Evolutionary conservation across 1,140 invertebrate species (phyloP).

Genomic region (Antheraea mylitta): DNA sequence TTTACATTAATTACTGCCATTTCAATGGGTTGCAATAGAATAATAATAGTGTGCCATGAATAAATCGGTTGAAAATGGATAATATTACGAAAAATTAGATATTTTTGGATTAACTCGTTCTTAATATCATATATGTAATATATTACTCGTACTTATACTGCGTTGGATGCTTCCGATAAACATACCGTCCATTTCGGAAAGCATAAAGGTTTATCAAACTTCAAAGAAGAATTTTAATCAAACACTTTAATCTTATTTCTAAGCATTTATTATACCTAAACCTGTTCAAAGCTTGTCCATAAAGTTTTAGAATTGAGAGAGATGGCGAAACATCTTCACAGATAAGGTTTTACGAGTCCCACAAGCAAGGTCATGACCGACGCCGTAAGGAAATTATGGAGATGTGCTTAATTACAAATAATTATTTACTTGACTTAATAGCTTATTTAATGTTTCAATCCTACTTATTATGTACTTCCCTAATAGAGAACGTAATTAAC

Average conservation of each 20-base stretch:
- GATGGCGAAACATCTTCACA: conserved; percentile 3
- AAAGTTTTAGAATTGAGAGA: neutral
- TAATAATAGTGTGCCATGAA: no score
- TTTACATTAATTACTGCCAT: no score
- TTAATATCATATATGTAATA: no score
- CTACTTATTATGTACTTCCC: neutral
- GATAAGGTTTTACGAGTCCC: conserved; percentile 16
- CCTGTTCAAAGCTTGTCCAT: neutral
- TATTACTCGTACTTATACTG: no score
- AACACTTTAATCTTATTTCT: neutral
- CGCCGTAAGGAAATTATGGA: neutral
- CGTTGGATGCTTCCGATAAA: neutral
- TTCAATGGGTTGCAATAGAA: no score
- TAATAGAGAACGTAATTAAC: neutral
- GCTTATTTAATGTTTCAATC: neutral
- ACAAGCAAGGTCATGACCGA: conserved; percentile 14
- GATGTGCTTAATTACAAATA: neutral
- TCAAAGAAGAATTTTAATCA: neutral
- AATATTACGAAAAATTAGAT: no score
- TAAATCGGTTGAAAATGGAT: no score
- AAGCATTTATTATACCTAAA: neutral
- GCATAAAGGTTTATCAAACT: neutral
- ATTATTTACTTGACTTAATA: no score
- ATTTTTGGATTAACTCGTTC: no score
- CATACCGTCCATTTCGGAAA: neutral